A percentile compares a stretch with the other conserved stretches of the same genome.
phyloP scores from a whole-genome alignment of 2,888 invertebrate species.

The Linyphia triangularis region DNA sequence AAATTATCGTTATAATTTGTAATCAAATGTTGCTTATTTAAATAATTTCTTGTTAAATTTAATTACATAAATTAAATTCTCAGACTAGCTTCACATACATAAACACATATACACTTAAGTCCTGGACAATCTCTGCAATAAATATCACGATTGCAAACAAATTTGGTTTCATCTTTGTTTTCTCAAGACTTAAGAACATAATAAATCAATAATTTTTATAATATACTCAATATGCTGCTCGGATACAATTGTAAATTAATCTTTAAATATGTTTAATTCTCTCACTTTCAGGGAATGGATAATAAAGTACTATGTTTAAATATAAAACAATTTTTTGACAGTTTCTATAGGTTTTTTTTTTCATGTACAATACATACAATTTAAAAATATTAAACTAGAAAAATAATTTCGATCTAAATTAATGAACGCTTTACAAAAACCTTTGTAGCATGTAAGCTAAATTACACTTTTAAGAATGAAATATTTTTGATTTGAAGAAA shows the following conservation, averaged over 20 bases:
- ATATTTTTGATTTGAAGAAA: no score
- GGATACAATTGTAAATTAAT: neutral
- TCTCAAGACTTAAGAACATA: neutral
- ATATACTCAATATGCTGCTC: neutral
- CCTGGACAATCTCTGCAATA: constrained; percentile 3
- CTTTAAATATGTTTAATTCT: neutral
- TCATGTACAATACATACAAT: no score
- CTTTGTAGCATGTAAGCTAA: no score
- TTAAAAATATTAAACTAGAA: no score
- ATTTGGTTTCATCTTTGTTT: neutral
- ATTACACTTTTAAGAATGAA: no score
- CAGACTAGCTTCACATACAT: constrained; percentile 55
- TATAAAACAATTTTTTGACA: no score
- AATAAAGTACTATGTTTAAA: no score
- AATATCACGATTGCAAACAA: constrained; percentile 8
- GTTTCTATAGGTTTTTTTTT: no score
- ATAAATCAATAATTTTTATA: neutral
- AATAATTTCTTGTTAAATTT: neutral
- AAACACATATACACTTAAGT: constrained; percentile 17
- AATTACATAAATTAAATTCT: constrained; percentile 41
- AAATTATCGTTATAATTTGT: no score
- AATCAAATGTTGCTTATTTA: no score
- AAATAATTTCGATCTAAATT: no score
- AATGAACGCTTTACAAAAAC: no score
- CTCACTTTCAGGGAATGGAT: neutral